These are phyloP conservation scores for Monochamus alternatus DNA, from an alignment of 2,888 invertebrate genomes.

Conservation along the genomic window DNA sequence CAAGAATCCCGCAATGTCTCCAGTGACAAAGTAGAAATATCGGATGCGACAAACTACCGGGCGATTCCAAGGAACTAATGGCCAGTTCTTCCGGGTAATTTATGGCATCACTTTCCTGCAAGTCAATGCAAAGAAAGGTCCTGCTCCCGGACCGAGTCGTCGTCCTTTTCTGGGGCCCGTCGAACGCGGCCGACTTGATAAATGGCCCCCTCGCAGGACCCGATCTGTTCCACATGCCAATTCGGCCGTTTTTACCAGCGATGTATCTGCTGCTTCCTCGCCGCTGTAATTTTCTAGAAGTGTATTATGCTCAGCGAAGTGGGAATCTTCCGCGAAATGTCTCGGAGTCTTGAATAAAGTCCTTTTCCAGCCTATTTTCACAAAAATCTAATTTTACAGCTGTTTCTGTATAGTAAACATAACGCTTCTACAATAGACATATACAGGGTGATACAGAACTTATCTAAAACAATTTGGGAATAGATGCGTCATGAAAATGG, in stretches of 20 bases:
- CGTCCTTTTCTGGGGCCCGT: slow-evolving; percentile 63
- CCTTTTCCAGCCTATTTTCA: no score
- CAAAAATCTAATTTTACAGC: no score
- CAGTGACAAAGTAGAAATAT: slow-evolving; percentile 50
- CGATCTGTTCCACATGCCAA: slow-evolving; percentile 56
- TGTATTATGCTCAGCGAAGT: slow-evolving; percentile 12
- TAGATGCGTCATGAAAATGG: no score
- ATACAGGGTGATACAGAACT: no score
- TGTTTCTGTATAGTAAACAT: no score
- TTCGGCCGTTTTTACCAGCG: slow-evolving; percentile 37
- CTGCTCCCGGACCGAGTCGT: slow-evolving; percentile 58
- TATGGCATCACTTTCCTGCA: slow-evolving; percentile 68
- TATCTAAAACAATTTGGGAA: no score
- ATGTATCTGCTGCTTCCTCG: slow-evolving; percentile 13
- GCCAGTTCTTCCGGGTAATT: slow-evolving; percentile 69
- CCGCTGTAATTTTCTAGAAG: not conserved
- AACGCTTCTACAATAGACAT: no score
- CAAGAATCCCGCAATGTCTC: slow-evolving; percentile 26
- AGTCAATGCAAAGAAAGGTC: slow-evolving; percentile 68
- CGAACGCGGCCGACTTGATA: slow-evolving; percentile 62
- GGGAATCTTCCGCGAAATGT: slow-evolving; percentile 14
- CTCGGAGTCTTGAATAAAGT: slow-evolving; percentile 20
- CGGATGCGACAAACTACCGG: slow-evolving; percentile 57
- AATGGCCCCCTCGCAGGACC: slow-evolving; percentile 64
- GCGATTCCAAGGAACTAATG: slow-evolving; percentile 68